Percentiles rank a stretch among this genome's conserved stretches.
Conservation (phyloP, 2,113 vertebrate species). For the Oreocharis arfaki region DNA sequence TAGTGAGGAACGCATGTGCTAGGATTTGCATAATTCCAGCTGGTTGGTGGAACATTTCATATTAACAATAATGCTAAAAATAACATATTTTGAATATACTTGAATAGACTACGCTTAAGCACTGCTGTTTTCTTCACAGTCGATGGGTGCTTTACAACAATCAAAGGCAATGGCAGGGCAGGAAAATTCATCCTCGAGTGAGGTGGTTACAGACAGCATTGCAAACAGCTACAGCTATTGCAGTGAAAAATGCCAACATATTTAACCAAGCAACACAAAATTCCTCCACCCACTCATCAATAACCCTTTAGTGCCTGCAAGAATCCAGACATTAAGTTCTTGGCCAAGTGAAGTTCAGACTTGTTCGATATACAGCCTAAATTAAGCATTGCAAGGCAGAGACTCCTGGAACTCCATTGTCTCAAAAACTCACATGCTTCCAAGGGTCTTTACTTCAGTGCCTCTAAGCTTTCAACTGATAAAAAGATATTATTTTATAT, state of each 20-base stretch:
- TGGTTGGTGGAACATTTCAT: conserved; percentile 47
- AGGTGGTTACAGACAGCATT: not conserved
- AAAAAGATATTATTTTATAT: not conserved
- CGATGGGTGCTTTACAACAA: not conserved
- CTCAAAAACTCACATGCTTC: not conserved
- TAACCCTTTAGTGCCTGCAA: not conserved
- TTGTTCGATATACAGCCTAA: not conserved
- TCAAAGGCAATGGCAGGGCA: conserved; percentile 31
- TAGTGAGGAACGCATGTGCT: conserved; percentile 40
- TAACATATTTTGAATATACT: conserved; percentile 57
- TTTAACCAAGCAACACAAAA: not conserved
- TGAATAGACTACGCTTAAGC: conserved; percentile 51
- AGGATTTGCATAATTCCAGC: conserved; percentile 63
- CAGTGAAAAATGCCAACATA: not conserved
- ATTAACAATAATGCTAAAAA: conserved; percentile 67
- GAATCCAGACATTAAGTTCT: not conserved
- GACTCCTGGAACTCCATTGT: not conserved
- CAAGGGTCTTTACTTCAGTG: not conserved
- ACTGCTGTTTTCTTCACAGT: conserved; percentile 9
- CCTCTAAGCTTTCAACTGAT: not conserved
- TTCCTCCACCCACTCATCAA: not conserved
- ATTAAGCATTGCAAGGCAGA: not conserved
- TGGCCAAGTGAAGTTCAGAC: not conserved
- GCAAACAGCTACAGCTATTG: conserved; percentile 12
- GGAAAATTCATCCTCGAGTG: conserved; percentile 21